These are phyloP conservation scores for Cuculus canorus DNA, from an alignment of 2,797 vertebrate species.

Conservation along the genomic window DNA sequence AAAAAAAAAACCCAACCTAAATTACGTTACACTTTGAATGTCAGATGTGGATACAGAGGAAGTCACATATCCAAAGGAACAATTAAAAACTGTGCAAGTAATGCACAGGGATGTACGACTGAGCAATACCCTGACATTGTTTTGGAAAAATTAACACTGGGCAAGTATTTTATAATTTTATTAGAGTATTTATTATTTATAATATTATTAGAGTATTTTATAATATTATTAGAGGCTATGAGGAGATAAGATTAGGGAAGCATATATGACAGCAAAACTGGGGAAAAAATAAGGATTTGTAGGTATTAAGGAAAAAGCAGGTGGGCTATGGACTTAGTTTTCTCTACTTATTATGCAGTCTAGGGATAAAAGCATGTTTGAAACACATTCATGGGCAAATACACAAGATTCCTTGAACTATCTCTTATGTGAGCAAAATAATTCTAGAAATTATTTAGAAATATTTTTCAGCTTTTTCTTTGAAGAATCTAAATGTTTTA, in stretches of 20 bases:
- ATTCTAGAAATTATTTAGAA: neutral
- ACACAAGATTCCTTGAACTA: neutral
- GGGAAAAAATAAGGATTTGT: neutral
- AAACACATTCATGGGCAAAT: neutral
- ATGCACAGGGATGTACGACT: neutral
- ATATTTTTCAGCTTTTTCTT: neutral
- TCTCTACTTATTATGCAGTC: neutral
- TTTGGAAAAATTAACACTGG: neutral
- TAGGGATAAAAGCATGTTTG: neutral
- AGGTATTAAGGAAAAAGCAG: neutral
- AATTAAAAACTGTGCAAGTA: neutral
- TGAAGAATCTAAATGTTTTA: neutral
- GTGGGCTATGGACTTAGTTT: neutral
- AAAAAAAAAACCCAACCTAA: neutral
- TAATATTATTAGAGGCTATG: no score
- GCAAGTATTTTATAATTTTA: neutral
- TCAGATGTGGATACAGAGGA: neutral
- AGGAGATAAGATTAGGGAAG: neutral
- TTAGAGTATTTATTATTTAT: no score
- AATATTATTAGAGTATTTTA: no score
- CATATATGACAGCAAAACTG: neutral
- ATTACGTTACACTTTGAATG: neutral
- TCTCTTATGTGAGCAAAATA: constrained; percentile 8
- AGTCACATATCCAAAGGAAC: neutral
- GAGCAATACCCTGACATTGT: neutral